phyloP scores from a whole-genome alignment of 2,797 vertebrate species.

The Cryptoprocta ferox region DNA sequence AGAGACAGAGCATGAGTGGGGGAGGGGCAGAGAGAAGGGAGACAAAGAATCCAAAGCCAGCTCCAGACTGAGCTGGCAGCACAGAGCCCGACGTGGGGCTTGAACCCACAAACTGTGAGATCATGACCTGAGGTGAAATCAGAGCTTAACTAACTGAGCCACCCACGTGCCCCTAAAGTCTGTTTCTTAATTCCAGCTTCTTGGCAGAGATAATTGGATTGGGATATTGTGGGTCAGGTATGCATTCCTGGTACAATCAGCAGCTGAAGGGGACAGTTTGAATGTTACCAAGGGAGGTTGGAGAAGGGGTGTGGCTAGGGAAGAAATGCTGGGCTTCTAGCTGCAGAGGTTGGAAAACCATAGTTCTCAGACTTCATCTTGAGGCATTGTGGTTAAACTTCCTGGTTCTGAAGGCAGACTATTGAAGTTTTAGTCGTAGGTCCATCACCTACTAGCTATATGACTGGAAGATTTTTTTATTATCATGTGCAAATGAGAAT shows the following conservation, averaged over 20 bases:
- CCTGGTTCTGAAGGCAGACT: too few species aligned
- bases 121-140: too few species aligned
- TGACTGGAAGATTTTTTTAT: background rate
- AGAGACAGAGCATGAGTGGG: too few species aligned
- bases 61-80: too few species aligned
- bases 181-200: background rate
- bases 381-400: background rate
- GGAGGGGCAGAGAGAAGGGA: too few species aligned
- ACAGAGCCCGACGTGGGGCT: too few species aligned
- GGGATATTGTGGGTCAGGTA: background rate
- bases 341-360: background rate
- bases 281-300: background rate
- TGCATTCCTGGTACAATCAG: background rate
- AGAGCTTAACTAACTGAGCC: too few species aligned
- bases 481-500: background rate
- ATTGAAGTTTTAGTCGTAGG: background rate
- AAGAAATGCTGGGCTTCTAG: background rate
- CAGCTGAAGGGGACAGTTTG: background rate
- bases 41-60: too few species aligned
- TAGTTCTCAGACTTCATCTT: background rate
- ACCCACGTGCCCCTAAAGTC: too few species aligned
- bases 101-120: too few species aligned
- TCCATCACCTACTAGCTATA: background rate
- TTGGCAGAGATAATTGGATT: background rate
- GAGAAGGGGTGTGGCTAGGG: background rate